phyloP scores from a whole-genome alignment of 2,797 vertebrate genomes.

The Tokudaia muenninki region DNA sequence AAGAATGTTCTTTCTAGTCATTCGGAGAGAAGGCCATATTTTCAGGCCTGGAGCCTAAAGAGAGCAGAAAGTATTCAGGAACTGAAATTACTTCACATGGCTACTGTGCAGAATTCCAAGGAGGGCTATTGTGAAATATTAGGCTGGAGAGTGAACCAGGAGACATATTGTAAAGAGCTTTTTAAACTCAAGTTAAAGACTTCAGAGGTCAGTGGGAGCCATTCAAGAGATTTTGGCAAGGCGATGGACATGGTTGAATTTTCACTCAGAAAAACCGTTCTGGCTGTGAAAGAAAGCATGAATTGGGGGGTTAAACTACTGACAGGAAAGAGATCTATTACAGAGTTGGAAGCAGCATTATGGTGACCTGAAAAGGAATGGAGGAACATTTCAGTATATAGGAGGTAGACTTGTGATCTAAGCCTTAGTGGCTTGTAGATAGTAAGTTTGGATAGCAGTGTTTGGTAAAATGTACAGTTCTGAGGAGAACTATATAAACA shows the following conservation, averaged over 20 bases:
- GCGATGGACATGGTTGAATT: neutral
- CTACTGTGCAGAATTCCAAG: conserved; percentile 16
- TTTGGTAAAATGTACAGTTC: neutral
- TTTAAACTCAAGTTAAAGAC: conserved; percentile 54
- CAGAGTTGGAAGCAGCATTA: conserved; percentile 13
- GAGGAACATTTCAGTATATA: conserved; percentile 15
- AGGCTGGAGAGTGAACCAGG: neutral
- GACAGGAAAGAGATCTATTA: neutral
- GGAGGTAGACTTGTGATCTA: neutral
- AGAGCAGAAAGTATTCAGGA: neutral
- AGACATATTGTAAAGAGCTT: conserved; percentile 26
- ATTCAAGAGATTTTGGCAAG: conserved; percentile 1
- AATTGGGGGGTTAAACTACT: neutral
- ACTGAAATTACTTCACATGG: neutral
- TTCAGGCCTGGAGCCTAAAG: neutral
- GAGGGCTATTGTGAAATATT: conserved; percentile 19
- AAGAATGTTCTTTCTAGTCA: neutral
- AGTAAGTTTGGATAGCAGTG: neutral
- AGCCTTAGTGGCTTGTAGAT: neutral
- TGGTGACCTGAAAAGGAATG: neutral
- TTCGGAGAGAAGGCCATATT: neutral
- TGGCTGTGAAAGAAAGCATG: neutral
- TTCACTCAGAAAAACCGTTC: conserved; percentile 58
- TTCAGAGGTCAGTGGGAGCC: conserved; percentile 48
- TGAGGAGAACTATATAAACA: neutral